Conservation (phyloP, 2,797 vertebrate genomes). For the Falco berigora region DNA sequence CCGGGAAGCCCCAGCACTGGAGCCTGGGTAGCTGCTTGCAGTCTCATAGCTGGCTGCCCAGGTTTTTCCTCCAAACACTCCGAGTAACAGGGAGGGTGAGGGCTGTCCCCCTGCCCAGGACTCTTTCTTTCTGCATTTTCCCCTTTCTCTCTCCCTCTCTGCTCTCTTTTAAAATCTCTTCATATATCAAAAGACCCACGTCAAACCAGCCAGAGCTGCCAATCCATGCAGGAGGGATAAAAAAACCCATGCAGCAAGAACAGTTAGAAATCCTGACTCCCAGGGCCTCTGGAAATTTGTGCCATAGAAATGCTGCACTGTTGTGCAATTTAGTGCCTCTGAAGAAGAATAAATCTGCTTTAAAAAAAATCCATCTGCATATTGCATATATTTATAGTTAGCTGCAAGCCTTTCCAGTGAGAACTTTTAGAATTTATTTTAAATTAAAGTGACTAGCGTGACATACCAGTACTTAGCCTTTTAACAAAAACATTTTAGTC, state of each 20-base stretch:
- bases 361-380: slow-evolving; percentile 25
- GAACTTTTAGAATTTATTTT: slow-evolving; percentile 57
- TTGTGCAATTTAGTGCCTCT: not conserved
- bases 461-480: slow-evolving; percentile 58
- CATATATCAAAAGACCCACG: not conserved
- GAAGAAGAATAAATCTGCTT: slow-evolving; percentile 43
- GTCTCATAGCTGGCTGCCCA: not conserved
- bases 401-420: slow-evolving; percentile 60
- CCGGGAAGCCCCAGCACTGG: not conserved
- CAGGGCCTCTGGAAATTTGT: not conserved
- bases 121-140: not conserved
- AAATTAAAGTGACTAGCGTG: slow-evolving; percentile 62
- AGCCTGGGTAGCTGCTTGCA: not conserved
- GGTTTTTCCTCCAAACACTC: not conserved
- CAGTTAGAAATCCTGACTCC: not conserved
- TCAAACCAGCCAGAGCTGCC: not conserved
- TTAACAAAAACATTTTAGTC: slow-evolving; percentile 56
- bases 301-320: not conserved
- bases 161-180: not conserved
- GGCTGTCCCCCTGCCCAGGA: not conserved
- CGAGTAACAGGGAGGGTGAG: not conserved
- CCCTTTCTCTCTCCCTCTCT: not conserved
- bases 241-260: not conserved
- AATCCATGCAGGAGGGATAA: not conserved
- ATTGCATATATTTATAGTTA: slow-evolving; percentile 56